A percentile compares a stretch with the other conserved stretches of the same genome.
Evolutionary conservation across 2,797 vertebrate species (phyloP).

Genomic region (Urophycis tenuis): DNA sequence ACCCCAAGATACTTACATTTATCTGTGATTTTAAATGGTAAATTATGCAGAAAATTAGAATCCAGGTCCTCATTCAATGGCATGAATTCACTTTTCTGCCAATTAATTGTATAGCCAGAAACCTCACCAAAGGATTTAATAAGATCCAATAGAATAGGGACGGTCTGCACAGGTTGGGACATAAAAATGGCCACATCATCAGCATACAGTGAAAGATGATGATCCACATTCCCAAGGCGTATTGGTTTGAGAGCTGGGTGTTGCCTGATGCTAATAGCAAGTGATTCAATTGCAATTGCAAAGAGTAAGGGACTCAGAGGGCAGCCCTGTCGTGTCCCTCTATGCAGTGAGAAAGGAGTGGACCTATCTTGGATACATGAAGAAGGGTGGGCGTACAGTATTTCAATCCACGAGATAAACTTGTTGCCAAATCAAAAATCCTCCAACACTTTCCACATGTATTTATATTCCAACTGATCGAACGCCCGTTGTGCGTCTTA

Average conservation of each 20-base stretch:
- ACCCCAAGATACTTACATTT: background rate
- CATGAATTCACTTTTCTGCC: too few species aligned
- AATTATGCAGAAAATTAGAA: too few species aligned
- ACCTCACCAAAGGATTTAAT: slow-evolving; percentile 10
- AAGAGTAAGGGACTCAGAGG: too few species aligned
- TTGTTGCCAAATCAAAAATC: background rate
- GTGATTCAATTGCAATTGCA: background rate
- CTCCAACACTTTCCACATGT: background rate
- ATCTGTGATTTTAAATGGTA: too few species aligned
- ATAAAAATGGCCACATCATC: slow-evolving; percentile 1
- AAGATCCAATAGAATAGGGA: background rate
- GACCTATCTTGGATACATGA: background rate
- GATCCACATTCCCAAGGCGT: background rate
- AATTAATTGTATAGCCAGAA: background rate
- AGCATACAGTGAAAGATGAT: background rate
- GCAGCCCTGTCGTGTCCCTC: background rate
- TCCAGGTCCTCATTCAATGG: too few species aligned
- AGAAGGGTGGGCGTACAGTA: background rate
- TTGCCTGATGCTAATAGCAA: slow-evolving; percentile 3
- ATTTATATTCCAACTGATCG: background rate
- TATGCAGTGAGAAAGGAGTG: background rate
- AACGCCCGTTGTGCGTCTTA: too few species aligned
- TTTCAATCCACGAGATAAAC: background rate
- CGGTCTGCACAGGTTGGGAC: background rate
- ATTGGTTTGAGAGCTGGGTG: background rate